These are phyloP conservation scores for Salpingus planirostris DNA, from an alignment of 2,888 invertebrate genomes.

Conservation along the genomic window DNA sequence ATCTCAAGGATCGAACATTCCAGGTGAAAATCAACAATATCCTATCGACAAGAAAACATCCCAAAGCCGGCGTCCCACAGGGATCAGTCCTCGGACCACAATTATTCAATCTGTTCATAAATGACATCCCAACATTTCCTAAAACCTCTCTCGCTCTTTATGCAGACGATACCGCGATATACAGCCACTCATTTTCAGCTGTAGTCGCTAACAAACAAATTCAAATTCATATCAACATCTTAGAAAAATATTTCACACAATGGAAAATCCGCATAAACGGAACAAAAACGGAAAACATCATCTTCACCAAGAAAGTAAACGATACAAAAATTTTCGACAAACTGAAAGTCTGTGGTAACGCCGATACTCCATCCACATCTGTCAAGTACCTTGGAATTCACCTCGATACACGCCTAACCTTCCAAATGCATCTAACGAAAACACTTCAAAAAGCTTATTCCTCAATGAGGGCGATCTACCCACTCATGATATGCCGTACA, in stretches of 20 bases:
- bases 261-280: constrained; percentile 4
- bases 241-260: constrained; percentile 2
- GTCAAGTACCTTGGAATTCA: constrained; percentile 5
- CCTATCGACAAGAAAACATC: constrained; percentile 4
- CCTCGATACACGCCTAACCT: constrained; percentile 4
- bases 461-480: constrained; percentile 1
- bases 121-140: constrained; percentile 7
- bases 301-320: constrained; percentile 4
- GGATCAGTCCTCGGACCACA: constrained; percentile 13
- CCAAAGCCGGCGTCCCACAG: constrained; percentile 14
- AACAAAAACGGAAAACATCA: constrained; percentile 3
- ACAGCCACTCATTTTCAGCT: not conserved
- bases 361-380: not conserved
- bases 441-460: constrained; percentile 2
- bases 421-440: not conserved
- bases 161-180: constrained; percentile 7
- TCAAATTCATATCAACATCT: constrained; percentile 2
- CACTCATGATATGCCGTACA: not conserved
- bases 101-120: constrained; percentile 13
- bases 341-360: not conserved
- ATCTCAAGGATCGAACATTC: constrained; percentile 18
- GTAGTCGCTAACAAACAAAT: constrained; percentile 2
- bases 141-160: constrained; percentile 14
- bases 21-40: constrained; percentile 14
- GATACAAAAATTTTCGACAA: too few relatives aligned